Evolutionary conservation across 2,888 invertebrate genomes (phyloP), one percentile per base, ranked within the genome.

Genomic region (Meganola albula): DNA sequence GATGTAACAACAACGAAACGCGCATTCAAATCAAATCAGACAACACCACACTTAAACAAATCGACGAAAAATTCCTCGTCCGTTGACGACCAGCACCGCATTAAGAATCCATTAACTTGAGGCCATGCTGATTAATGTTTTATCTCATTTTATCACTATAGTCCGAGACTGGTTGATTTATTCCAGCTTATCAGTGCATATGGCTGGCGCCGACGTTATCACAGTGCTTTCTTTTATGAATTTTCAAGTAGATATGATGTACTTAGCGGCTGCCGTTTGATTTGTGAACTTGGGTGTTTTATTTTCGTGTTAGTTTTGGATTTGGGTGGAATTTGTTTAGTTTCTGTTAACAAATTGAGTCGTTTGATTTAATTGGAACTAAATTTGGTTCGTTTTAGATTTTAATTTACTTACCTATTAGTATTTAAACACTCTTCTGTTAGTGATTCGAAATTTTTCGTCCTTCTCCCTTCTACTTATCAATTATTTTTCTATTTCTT

Each of bases 81-180:
- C 58, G 56, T 60, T 54, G 57, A 54, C 45, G 48, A 40, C 44
- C 55, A 58, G n/a, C n/a, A 20, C 27, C 36, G 31, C 71, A 72
- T 73, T 74, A 70, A 66, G 66, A 67, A 61, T 66, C 74, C 74
- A 74, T 74, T 74, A 74, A 62, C 48, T 52, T 48, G 40, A 52
- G 44, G 44, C 61, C 53, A 48, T 52, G 54, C 67, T 65, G 73
- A 73, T 73, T 73, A 73, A 72, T 72, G 53, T 56, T 57, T 70
- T 71, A 71, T 70, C 68, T 57, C 42, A 32, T 42, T 36, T 66
- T 71, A 73, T 73, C 70, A 61, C 40, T 37, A 40, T 46, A 49
- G 58, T 53, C 51, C 48, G 49, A 53, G 50, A 34, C 52, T 41
- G 52, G 42, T 61, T 67, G 67, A 67, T 67, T 67, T 67, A 67